These are phyloP conservation scores for Bursaphelenchus mucronatus DNA, from an alignment of 1,140 invertebrate genomes.

Conservation along the genomic window DNA sequence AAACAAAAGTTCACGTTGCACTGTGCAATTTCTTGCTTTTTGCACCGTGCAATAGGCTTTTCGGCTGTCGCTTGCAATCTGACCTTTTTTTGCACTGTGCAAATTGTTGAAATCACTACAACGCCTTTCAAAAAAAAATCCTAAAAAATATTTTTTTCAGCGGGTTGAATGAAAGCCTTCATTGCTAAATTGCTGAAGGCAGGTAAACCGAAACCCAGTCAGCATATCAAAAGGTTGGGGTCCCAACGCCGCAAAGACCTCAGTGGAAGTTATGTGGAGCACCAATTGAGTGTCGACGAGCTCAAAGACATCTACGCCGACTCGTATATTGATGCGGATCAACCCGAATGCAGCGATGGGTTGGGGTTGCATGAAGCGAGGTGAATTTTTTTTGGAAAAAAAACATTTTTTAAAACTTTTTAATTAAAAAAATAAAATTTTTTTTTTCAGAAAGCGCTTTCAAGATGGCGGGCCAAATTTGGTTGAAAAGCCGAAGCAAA, in stretches of 20 bases:
- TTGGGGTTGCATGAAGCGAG: constrained; percentile 29
- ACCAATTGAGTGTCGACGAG: constrained; percentile 24
- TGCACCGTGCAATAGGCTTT: no score
- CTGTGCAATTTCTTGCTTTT: no score
- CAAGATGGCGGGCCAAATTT: constrained; percentile 40
- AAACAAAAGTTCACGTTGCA: no score
- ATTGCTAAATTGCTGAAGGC: no score
- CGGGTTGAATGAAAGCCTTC: no score
- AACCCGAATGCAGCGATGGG: constrained; percentile 39
- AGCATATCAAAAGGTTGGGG: background rate
- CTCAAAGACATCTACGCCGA: constrained; percentile 40
- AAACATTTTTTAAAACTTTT: background rate
- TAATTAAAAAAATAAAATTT: background rate
- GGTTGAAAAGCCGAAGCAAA: constrained; percentile 21
- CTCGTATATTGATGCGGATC: constrained; percentile 34
- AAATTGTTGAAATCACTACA: no score
- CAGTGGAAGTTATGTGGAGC: constrained; percentile 30
- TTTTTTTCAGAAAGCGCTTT: constrained; percentile 31
- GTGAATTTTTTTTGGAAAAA: background rate
- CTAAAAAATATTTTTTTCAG: no score
- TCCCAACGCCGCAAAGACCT: constrained; percentile 13
- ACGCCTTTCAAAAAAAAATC: no score
- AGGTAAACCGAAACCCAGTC: no score
- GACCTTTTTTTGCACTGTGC: no score
- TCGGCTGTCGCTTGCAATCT: no score